Conservation (phyloP, 2,113 vertebrate species). For the Myotis davidii region DNA sequence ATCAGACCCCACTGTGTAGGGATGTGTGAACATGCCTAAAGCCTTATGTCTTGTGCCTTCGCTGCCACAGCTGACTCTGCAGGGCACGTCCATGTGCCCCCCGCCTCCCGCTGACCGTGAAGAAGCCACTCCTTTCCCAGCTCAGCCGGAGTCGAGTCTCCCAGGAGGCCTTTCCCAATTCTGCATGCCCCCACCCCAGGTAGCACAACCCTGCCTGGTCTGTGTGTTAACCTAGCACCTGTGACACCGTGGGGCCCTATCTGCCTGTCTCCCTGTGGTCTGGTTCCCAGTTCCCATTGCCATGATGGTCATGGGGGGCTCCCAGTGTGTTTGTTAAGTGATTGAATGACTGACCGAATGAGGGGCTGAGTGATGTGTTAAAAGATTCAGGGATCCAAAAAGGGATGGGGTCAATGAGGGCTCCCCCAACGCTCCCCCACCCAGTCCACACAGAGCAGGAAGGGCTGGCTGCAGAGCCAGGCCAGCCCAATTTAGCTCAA, state of each 20-base stretch:
- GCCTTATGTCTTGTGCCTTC: background rate
- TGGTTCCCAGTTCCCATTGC: background rate
- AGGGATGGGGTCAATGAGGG: background rate
- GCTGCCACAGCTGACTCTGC: background rate
- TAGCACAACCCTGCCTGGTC: background rate
- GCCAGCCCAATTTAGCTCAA: background rate
- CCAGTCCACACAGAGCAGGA: background rate
- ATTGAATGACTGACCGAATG: background rate
- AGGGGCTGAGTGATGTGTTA: background rate
- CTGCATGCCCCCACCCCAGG: background rate
- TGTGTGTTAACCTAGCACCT: background rate
- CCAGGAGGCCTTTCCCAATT: background rate
- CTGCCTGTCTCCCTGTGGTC: background rate
- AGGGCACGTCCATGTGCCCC: background rate
- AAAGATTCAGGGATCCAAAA: background rate
- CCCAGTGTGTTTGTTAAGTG: background rate
- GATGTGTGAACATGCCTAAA: background rate
- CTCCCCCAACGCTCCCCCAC: background rate
- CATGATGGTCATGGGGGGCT: background rate
- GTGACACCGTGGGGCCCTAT: background rate
- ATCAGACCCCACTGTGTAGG: background rate
- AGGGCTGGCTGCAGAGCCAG: background rate
- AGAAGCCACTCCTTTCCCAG: background rate
- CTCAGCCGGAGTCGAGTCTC: background rate
- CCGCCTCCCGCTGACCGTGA: background rate